phyloP scores from a whole-genome alignment of 2,888 invertebrate genomes.

The Agrotis clavis region DNA sequence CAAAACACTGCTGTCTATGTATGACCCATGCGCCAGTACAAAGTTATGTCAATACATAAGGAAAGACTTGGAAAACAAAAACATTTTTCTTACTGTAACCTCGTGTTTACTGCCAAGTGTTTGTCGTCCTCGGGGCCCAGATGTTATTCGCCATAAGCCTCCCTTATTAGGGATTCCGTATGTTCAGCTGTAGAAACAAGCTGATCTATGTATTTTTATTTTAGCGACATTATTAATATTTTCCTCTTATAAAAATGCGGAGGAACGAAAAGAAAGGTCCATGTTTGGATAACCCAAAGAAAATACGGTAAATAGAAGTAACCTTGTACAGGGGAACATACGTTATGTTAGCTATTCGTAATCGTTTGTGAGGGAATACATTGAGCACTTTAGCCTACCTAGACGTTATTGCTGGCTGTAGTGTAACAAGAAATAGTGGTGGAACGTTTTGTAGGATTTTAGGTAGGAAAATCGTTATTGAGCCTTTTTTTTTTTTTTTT shows the following conservation, averaged over 20 bases:
- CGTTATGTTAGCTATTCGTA: conserved; percentile 34
- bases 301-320: conserved; percentile 45
- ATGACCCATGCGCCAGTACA: conserved; percentile 64
- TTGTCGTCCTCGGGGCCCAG: conserved; percentile 87
- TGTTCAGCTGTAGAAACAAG: conserved; percentile 80
- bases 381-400: conserved; percentile 19
- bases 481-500: too few relatives aligned
- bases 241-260: conserved; percentile 65
- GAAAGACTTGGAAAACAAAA: conserved; percentile 84
- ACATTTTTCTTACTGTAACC: conserved; percentile 87
- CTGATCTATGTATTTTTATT: conserved; percentile 82
- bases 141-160: conserved; percentile 89
- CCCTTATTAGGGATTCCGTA: conserved; percentile 89
- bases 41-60: conserved; percentile 81
- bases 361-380: conserved; percentile 30
- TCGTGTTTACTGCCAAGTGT: conserved; percentile 88
- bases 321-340: conserved; percentile 25
- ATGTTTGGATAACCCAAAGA: conserved; percentile 52
- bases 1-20: conserved; percentile 51
- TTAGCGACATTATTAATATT: conserved; percentile 85
- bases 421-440: conserved; percentile 8
- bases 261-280: conserved; percentile 51
- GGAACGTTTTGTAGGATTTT: not conserved
- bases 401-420: conserved; percentile 16
- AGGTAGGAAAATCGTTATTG: not conserved